phyloP scores from a whole-genome alignment of 2,113 vertebrate genomes.

The Nymphicus hollandicus region DNA sequence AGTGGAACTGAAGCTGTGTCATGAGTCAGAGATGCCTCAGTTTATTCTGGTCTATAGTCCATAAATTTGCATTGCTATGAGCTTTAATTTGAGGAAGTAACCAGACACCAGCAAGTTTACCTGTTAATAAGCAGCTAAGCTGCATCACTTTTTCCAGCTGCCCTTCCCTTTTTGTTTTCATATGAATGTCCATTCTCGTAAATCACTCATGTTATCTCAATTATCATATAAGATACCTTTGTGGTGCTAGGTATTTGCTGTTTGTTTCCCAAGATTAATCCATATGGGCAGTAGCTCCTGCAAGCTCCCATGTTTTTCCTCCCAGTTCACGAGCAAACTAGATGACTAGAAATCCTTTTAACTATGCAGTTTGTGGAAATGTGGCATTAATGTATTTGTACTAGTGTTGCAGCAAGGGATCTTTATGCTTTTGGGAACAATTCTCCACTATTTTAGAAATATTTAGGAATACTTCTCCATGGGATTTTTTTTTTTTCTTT shows the following conservation, averaged over 20 bases:
- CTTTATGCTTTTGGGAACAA: neutral
- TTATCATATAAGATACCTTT: neutral
- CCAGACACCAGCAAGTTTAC: neutral
- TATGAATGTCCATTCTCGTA: neutral
- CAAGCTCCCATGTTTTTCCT: neutral
- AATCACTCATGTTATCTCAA: neutral
- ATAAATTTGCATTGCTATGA: neutral
- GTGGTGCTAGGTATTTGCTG: neutral
- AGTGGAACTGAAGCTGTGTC: neutral
- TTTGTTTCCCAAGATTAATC: neutral
- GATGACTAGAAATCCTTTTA: neutral
- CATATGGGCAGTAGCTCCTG: neutral
- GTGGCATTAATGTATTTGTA: neutral
- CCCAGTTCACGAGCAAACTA: neutral
- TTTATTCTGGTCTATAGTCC: neutral
- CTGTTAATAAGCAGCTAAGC: neutral
- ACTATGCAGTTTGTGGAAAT: neutral
- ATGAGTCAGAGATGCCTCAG: neutral
- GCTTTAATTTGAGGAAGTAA: neutral
- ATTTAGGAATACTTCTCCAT: neutral
- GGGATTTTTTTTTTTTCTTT: neutral
- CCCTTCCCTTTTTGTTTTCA: neutral
- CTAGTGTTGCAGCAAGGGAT: neutral
- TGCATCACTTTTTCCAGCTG: neutral
- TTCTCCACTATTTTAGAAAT: neutral